These are phyloP conservation scores for Bilobella aurantiaca DNA, from an alignment of 1,140 invertebrate species.

Conservation along the genomic window DNA sequence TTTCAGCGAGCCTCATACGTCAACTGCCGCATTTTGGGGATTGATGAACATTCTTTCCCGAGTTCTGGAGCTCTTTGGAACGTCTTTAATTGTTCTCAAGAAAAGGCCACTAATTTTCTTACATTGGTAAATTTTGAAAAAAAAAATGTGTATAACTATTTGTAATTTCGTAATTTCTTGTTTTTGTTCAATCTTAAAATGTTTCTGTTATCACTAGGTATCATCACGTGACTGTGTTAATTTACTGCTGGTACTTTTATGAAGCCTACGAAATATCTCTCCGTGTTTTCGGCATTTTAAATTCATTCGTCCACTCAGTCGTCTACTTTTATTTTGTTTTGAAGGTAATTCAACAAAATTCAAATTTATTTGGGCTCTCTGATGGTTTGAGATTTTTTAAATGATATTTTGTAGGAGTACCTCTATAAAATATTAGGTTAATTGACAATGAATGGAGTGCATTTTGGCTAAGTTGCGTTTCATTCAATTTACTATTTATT, in stretches of 20 bases:
- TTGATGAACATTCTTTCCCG: slow-evolving; percentile 22
- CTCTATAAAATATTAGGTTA: no score
- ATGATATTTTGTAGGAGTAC: no score
- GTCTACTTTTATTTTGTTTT: slow-evolving; percentile 29
- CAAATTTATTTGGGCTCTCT: no score
- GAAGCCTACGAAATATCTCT: slow-evolving; percentile 25
- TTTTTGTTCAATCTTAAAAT: neutral
- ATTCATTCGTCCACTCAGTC: slow-evolving; percentile 27
- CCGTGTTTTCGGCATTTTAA: slow-evolving; percentile 25
- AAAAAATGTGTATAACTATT: neutral
- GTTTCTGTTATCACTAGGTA: slow-evolving; percentile 26
- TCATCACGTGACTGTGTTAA: slow-evolving; percentile 27
- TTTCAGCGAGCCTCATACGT: slow-evolving; percentile 22
- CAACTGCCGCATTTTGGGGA: slow-evolving; percentile 28
- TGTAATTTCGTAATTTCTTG: no score
- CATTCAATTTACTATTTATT: no score
- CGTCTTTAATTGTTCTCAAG: slow-evolving; percentile 26
- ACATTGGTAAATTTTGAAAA: slow-evolving; percentile 26
- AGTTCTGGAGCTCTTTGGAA: slow-evolving; percentile 28
- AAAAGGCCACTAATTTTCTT: slow-evolving; percentile 31
- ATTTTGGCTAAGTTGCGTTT: no score
- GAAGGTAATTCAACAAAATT: no score
- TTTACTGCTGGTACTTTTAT: slow-evolving; percentile 30
- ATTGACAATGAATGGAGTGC: no score
- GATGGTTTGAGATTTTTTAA: no score